Conservation (phyloP, 2,113 vertebrate species). For the Paraplagusia blochii region DNA sequence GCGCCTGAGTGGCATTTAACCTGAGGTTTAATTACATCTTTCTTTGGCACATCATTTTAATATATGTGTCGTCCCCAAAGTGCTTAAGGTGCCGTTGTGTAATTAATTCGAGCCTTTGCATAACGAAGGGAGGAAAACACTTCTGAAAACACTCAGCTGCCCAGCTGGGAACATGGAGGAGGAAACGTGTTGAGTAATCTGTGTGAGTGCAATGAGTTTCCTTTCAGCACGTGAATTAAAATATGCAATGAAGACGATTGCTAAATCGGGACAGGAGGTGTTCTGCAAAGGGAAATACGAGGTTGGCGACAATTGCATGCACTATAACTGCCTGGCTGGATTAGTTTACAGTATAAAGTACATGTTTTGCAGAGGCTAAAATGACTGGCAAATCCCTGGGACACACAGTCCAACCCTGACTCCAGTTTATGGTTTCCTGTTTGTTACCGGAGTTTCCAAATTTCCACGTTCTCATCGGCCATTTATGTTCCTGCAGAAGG, state of each 20-base stretch:
- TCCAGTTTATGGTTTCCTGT: conserved; percentile 41
- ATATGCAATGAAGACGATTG: conserved; percentile 3
- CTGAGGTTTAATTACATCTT: conserved; percentile 7
- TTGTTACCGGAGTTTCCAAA: conserved; percentile 26
- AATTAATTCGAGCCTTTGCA: conserved; percentile 27
- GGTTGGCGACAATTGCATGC: conserved; percentile 9
- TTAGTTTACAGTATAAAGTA: conserved; percentile 15
- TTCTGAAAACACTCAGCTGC: conserved; percentile 1
- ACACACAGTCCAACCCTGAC: conserved; percentile 38
- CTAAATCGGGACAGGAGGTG: conserved; percentile 10
- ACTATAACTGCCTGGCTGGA: conserved; percentile 32
- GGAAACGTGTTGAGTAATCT: conserved; percentile 31
- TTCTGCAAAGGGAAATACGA: not conserved
- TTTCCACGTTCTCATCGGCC: conserved; percentile 36
- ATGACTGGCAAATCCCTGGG: conserved; percentile 18
- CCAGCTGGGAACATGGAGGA: conserved; percentile 10
- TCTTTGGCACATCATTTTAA: not conserved
- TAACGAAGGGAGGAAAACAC: conserved; percentile 5
- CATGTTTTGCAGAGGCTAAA: no score
- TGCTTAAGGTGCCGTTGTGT: conserved; percentile 20
- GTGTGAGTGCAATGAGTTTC: conserved; percentile 15
- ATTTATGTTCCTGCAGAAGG: conserved; percentile 3
- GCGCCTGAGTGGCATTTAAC: conserved; percentile 2
- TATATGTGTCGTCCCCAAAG: conserved; percentile 2
- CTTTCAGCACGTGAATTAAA: conserved; percentile 34